Base-by-base conservation (phyloP, 2,113 vertebrate species). In the Nycticryphes semicollaris region DNA sequence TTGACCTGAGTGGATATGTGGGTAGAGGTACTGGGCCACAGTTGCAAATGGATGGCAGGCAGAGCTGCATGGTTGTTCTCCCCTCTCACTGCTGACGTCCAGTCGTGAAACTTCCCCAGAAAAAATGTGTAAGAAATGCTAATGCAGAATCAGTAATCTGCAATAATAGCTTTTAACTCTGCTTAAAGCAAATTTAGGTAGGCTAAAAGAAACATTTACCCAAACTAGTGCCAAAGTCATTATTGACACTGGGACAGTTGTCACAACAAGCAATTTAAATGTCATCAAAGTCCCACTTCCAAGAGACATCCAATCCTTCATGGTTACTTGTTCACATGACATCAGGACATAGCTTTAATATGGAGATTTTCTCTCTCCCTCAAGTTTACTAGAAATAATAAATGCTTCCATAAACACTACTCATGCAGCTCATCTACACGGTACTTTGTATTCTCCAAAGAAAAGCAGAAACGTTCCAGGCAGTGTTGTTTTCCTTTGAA, bases 1-100 rank as follows among this genome's bases (percentile, higher is more conserved):
- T 69, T 45, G 12, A 50, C 24, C 8, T 53, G 37, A 39, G 5
- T 6, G 0, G 17, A 1, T 43, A 14, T 43, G 31, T 18, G 19
- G 7, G 12, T 53, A 15, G 12, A 70, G 12, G 5, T 39, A 37
- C 14, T 7, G 16, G 27, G n/a, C 43, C 6, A 6, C 35, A 3
- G 1, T 24, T 54, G 24, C 11, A 51, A 37, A 22, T 5, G 16
- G 30, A 28, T 37, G 15, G 28, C 1, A 1, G 33, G 28, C 16
- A 47, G 82, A 53, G 20, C 25, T 41, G 60, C 3, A 2, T 17
- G 19, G 3, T 4, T 43, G 19, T 66, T 74, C 14, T n/a, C 4
- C 20, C 3, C 5, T 56, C 3, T 23, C 1, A 1, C 11, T 0
- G 0, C 28, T 56, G 20, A 22, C 5, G 8, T 13, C 41, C 1